Conservation (phyloP, 2,113 vertebrate species). For the Peromyscus californicus region DNA sequence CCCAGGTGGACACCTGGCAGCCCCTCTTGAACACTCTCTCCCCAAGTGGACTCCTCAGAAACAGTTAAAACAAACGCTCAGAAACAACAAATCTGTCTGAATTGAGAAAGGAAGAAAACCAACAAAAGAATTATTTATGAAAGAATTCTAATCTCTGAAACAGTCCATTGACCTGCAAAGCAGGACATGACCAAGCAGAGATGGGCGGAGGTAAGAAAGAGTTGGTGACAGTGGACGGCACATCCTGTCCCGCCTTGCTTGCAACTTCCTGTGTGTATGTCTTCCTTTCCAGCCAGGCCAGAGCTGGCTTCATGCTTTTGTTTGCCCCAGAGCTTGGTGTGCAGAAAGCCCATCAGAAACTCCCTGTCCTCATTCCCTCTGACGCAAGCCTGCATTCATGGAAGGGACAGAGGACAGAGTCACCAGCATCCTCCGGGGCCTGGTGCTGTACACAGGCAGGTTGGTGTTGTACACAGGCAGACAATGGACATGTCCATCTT, state of each 20-base stretch:
- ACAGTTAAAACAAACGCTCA: not conserved
- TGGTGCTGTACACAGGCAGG: not conserved
- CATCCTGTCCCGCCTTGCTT: not conserved
- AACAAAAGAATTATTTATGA: constrained; percentile 21
- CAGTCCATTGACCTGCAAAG: not conserved
- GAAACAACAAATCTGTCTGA: not conserved
- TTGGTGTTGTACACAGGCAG: not conserved
- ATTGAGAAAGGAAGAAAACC: not conserved
- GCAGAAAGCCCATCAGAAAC: constrained; percentile 1
- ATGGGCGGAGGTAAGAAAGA: not conserved
- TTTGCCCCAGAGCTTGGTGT: not conserved
- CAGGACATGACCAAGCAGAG: constrained; percentile 21
- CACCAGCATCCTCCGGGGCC: not conserved
- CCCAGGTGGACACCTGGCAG: not conserved
- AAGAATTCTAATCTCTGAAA: not conserved
- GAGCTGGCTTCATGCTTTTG: not conserved
- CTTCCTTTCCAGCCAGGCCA: constrained; percentile 2
- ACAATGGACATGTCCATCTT: not conserved
- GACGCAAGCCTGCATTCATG: not conserved
- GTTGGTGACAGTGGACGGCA: not conserved
- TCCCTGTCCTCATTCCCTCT: not conserved
- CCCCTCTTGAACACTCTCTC: not conserved
- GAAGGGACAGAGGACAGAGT: not conserved
- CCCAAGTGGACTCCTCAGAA: not conserved
- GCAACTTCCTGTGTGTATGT: not conserved